phyloP scores from a whole-genome alignment of 2,888 invertebrate species.

The Taphrorychus bicolor region DNA sequence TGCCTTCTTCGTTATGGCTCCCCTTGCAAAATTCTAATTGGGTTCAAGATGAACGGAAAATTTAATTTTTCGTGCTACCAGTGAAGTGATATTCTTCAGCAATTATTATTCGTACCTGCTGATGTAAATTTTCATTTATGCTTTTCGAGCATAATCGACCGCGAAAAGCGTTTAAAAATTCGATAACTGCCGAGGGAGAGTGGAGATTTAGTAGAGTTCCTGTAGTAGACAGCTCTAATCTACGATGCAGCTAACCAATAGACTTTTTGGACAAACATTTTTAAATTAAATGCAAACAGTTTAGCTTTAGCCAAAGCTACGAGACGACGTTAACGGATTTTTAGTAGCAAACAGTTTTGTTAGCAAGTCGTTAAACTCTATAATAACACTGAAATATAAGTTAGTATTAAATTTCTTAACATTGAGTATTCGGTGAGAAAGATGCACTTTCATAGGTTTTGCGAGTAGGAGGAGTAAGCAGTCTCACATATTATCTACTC shows the following conservation, averaged over 20 bases:
- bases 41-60: constrained; percentile 24
- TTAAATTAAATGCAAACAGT: not conserved
- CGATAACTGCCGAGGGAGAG: not conserved
- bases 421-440: too few relatives aligned
- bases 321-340: not conserved
- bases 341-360: not conserved
- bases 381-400: too few relatives aligned
- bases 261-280: too few relatives aligned
- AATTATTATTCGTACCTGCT: not conserved
- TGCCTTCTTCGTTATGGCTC: constrained; percentile 34
- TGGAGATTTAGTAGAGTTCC: not conserved
- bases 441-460: too few relatives aligned
- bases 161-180: not conserved
- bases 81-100: constrained; percentile 7
- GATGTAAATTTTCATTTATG: not conserved
- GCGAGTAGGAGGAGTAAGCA: too few relatives aligned
- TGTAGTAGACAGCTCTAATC: not conserved
- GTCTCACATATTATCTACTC: too few relatives aligned
- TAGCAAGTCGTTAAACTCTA: too few relatives aligned
- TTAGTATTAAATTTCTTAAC: too few relatives aligned
- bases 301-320: not conserved
- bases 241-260: not conserved
- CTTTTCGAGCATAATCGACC: not conserved
- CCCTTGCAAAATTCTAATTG: constrained; percentile 44
- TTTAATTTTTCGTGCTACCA: constrained; percentile 8